Percentiles rank a stretch among this genome's conserved stretches.
Conservation (phyloP, 2,113 vertebrate species). For the Butorides virescens region DNA sequence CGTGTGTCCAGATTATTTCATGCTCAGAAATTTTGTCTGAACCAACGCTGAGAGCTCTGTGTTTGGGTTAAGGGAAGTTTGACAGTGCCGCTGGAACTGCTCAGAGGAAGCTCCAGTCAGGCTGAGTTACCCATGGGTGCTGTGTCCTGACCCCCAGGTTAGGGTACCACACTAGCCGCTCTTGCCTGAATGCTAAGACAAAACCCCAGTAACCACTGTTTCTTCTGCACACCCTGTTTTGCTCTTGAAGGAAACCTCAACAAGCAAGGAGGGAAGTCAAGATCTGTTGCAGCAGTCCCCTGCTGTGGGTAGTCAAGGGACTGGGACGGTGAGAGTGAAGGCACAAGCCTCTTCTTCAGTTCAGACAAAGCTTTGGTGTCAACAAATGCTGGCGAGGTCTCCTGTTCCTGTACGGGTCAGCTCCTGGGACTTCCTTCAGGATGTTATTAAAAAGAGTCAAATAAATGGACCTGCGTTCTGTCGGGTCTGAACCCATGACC, state of each 20-base stretch:
- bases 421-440: not conserved
- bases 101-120: not conserved
- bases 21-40: not conserved
- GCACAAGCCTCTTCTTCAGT: not conserved
- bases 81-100: not conserved
- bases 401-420: not conserved
- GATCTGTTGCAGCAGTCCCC: not conserved
- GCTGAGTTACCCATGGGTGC: not conserved
- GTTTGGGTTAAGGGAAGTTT: not conserved
- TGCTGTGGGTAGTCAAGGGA: not conserved
- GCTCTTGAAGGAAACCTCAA: not conserved
- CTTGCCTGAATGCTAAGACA: not conserved
- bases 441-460: not conserved
- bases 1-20: not conserved
- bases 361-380: not conserved
- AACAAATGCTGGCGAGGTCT: not conserved
- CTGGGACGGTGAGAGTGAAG: not conserved
- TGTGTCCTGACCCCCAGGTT: not conserved
- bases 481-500: not conserved
- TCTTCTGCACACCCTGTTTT: not conserved
- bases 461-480: not conserved
- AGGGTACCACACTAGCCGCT: not conserved
- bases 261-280: not conserved
- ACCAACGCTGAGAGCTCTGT: not conserved
- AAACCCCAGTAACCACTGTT: not conserved